Conservation (phyloP, 2,113 vertebrate genomes). For the Climacteris rufus region DNA sequence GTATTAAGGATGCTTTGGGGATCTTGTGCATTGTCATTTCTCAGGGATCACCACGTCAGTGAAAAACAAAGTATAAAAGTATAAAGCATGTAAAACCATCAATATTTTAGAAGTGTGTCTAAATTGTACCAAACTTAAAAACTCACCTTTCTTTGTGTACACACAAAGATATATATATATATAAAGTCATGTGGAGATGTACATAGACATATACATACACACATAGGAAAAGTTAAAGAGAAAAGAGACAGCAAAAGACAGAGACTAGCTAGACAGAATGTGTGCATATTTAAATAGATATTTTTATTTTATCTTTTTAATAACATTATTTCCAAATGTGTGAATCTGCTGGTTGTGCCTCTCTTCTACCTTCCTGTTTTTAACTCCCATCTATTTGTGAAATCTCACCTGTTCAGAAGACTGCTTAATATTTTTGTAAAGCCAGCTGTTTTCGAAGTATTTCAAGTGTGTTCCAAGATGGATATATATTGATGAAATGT, state of each 20-base stretch:
- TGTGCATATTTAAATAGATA: neutral
- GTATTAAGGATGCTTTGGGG: neutral
- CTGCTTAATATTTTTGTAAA: neutral
- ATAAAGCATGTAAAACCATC: neutral
- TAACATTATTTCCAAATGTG: neutral
- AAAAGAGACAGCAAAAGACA: neutral
- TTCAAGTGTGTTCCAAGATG: neutral
- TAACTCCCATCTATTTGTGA: neutral
- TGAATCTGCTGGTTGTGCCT: neutral
- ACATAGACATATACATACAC: neutral
- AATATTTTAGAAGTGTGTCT: neutral
- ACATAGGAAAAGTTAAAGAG: neutral
- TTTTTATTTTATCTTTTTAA: neutral
- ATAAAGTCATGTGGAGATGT: neutral
- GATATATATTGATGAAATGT: neutral
- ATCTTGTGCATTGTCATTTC: neutral
- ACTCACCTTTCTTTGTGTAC: neutral
- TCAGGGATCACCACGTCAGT: neutral
- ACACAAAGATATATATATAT: fast-evolving
- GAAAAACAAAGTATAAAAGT: neutral
- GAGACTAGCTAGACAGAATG: neutral
- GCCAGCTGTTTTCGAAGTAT: neutral
- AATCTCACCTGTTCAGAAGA: neutral
- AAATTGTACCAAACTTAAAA: neutral
- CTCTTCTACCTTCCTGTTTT: neutral